Evolutionary conservation across 2,113 vertebrate species (phyloP).

Genomic region (Anas platyrhynchos): DNA sequence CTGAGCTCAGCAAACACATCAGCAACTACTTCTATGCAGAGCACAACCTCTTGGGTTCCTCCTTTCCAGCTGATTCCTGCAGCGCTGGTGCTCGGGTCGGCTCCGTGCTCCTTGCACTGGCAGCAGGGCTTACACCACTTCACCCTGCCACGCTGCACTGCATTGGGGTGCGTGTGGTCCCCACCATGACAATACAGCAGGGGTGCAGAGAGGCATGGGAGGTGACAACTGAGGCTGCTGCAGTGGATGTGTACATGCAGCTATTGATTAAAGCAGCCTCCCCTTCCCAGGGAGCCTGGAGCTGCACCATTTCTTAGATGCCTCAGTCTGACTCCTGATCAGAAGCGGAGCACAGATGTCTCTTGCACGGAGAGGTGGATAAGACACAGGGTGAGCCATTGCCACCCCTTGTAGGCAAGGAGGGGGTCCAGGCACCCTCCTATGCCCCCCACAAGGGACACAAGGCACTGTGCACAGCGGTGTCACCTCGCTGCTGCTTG

Average conservation of each 20-base stretch:
- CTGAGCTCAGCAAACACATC: background rate
- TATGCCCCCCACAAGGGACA: background rate
- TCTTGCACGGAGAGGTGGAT: background rate
- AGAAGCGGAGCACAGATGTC: background rate
- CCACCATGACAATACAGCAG: background rate
- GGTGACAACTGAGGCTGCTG: background rate
- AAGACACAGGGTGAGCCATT: background rate
- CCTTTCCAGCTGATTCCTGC: background rate
- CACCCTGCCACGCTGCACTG: background rate
- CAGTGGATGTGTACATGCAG: background rate
- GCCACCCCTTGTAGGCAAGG: background rate
- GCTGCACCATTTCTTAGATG: background rate
- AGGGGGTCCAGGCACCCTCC: background rate
- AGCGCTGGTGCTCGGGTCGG: rapidly evolving
- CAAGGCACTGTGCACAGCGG: too few relatives aligned
- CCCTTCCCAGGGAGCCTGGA: background rate
- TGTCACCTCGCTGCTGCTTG: background rate
- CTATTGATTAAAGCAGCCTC: background rate
- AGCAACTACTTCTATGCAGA: background rate
- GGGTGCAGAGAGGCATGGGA: background rate
- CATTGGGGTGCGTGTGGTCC: rapidly evolving
- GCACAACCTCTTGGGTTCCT: background rate
- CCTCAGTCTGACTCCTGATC: background rate
- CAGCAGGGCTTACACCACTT: background rate
- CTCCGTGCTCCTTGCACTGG: background rate